These are phyloP conservation scores for Xestia ashworthii DNA, from an alignment of 2,888 invertebrate genomes.

Conservation along the genomic window DNA sequence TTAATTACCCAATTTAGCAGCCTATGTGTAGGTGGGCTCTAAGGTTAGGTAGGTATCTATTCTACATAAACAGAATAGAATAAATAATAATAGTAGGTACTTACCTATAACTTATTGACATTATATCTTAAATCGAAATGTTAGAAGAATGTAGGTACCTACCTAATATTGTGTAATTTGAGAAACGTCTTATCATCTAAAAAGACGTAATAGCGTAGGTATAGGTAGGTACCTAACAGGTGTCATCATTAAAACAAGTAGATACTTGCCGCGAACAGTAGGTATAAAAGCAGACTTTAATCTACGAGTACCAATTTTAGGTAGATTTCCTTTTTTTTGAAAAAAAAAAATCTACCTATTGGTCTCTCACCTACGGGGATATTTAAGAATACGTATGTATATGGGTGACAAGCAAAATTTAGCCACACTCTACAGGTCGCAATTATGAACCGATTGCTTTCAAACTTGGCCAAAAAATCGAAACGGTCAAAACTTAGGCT, in stretches of 20 bases:
- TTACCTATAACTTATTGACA: not conserved
- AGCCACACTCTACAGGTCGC: too few species aligned
- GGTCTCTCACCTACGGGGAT: too few species aligned
- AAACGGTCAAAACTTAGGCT: too few species aligned
- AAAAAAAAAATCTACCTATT: too few species aligned
- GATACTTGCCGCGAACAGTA: not conserved
- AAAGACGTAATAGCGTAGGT: not conserved
- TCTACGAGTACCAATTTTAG: not conserved
- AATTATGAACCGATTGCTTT: too few species aligned
- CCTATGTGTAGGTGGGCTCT: too few species aligned
- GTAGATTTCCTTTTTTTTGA: too few species aligned
- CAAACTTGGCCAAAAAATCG: too few species aligned
- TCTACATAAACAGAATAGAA: not conserved
- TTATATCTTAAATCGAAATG: slow-evolving; percentile 3
- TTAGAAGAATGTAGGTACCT: not conserved
- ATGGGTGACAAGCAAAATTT: too few species aligned
- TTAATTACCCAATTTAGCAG: not conserved
- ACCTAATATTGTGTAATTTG: slow-evolving; percentile 7
- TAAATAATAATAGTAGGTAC: not conserved
- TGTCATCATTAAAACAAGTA: not conserved
- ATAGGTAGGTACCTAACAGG: not conserved
- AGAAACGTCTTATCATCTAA: not conserved
- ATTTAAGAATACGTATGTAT: too few species aligned
- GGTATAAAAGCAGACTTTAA: not conserved
- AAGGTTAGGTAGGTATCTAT: too few species aligned